A percentile compares a stretch with the other conserved stretches of the same genome.
phyloP scores from a whole-genome alignment of 1,140 invertebrate genomes.

The Andricus grossulariae region DNA sequence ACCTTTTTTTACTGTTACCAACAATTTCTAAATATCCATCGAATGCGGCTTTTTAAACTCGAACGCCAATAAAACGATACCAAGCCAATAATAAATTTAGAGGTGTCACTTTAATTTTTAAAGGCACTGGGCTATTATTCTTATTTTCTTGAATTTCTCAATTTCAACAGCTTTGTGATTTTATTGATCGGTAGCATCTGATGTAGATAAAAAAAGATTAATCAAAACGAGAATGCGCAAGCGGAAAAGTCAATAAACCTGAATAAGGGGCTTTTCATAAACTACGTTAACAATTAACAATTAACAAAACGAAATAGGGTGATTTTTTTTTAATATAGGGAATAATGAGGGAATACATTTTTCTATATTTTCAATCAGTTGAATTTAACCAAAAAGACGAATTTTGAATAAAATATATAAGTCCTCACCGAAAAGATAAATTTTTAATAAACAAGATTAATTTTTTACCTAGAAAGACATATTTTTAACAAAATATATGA shows the following conservation, averaged over 20 bases:
- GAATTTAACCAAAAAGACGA: too few species aligned
- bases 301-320: too few species aligned
- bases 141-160: background rate
- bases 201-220: conserved; percentile 1
- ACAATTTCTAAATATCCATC: background rate
- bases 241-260: conserved; percentile 1
- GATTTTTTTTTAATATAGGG: too few species aligned
- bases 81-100: conserved; percentile 2
- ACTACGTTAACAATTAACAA: too few species aligned
- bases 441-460: too few species aligned
- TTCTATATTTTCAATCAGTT: too few species aligned
- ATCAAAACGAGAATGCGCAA: background rate
- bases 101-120: background rate
- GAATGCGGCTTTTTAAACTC: background rate
- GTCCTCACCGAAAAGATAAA: too few species aligned
- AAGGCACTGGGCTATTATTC: background rate
- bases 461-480: too few species aligned
- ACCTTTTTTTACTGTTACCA: too few species aligned
- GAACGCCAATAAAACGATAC: conserved; percentile 3
- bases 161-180: background rate
- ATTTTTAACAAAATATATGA: too few species aligned
- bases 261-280: background rate
- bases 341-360: too few species aligned
- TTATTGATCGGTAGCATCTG: background rate
- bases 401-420: too few species aligned